Percentiles rank a stretch among this genome's conserved stretches.
Conservation (phyloP, 2,113 vertebrate genomes). For the Oreotragus oreotragus region DNA sequence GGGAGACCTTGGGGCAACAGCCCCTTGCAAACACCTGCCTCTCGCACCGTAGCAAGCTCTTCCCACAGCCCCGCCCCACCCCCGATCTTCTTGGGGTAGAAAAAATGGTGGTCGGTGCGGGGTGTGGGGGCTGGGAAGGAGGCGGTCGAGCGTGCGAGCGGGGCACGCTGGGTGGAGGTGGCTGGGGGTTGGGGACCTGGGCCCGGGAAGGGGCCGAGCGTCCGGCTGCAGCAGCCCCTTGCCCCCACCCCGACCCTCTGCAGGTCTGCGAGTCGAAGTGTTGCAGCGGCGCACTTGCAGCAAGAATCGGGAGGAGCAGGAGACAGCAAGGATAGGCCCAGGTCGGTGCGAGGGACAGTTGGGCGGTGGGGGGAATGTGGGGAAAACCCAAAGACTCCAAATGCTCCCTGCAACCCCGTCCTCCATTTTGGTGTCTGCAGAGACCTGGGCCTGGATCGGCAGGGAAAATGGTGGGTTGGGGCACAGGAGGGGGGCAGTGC, state of each 20-base stretch:
- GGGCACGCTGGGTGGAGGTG: no score
- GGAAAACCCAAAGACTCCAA: background rate
- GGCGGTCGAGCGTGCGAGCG: background rate
- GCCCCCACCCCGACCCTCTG: background rate
- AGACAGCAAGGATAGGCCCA: conserved; percentile 41
- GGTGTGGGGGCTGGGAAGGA: background rate
- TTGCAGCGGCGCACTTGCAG: background rate
- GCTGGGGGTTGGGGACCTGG: no score
- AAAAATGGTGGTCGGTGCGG: background rate
- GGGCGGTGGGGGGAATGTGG: fast-evolving
- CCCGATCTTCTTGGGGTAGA: background rate
- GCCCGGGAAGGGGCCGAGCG: no score
- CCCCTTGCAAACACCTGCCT: background rate
- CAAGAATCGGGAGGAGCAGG: background rate
- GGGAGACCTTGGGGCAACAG: background rate
- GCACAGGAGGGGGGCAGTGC: background rate
- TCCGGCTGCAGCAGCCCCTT: background rate
- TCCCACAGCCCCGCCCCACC: background rate
- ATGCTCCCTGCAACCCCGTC: background rate
- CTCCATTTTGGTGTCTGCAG: conserved; percentile 44
- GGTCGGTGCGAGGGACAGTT: background rate
- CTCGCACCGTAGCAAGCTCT: background rate
- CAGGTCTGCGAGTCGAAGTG: background rate
- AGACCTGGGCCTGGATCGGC: background rate
- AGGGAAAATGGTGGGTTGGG: conserved; percentile 32